phyloP scores from a whole-genome alignment of 1,140 invertebrate genomes.

The Bathynomus jamesi region DNA sequence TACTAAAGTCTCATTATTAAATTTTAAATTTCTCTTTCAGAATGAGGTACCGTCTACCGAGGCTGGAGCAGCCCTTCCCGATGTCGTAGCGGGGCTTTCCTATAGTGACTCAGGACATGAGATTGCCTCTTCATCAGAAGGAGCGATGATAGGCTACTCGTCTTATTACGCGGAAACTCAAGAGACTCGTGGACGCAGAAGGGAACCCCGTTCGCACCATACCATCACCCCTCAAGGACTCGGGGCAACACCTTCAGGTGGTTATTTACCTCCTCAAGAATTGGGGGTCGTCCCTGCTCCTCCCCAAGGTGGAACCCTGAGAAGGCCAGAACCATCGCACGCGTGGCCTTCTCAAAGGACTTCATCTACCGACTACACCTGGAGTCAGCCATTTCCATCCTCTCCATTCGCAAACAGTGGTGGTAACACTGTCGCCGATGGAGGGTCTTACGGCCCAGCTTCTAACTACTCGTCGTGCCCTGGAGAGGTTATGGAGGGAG shows the following conservation, averaged over 20 bases:
- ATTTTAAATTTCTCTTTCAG: too few relatives aligned
- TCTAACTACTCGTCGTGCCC: background rate
- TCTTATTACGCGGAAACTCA: background rate
- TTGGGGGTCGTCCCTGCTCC: background rate
- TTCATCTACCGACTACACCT: background rate
- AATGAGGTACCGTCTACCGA: background rate
- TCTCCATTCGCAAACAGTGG: background rate
- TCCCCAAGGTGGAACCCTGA: background rate
- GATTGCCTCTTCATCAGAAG: background rate
- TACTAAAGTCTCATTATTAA: too few relatives aligned
- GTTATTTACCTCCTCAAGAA: background rate
- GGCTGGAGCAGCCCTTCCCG: background rate
- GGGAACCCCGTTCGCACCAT: background rate
- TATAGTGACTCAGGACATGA: background rate
- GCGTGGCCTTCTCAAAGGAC: background rate
- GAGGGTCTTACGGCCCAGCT: background rate
- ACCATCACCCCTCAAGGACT: background rate
- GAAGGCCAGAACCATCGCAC: background rate
- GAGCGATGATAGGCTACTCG: background rate
- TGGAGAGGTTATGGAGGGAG: background rate
- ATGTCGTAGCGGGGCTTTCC: background rate
- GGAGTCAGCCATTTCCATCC: background rate
- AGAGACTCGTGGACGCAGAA: background rate
- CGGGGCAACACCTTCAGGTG: background rate
- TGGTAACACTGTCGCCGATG: background rate